Conservation (phyloP, 1,140 invertebrate species). For the Babylonia areolata region DNA sequence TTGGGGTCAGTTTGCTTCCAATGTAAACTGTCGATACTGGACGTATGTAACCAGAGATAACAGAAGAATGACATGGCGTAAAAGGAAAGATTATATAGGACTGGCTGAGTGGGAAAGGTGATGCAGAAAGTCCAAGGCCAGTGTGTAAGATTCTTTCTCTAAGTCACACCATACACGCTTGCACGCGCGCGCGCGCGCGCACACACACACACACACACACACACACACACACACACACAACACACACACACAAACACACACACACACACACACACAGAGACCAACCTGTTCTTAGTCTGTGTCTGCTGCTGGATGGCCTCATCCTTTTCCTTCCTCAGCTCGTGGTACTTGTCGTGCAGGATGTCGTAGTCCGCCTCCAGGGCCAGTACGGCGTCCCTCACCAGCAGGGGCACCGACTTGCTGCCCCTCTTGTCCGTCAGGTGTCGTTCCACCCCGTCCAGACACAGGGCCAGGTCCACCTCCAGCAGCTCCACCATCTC, state of each 20-base stretch:
- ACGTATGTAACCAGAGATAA: too few relatives aligned
- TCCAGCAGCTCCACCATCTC: slow-evolving; percentile 40
- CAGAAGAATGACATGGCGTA: too few relatives aligned
- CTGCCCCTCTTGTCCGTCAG: neutral
- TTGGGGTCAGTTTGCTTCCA: too few relatives aligned
- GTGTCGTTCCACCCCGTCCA: neutral
- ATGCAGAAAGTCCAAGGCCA: too few relatives aligned
- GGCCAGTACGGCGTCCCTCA: slow-evolving; percentile 14
- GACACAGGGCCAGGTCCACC: slow-evolving; percentile 16
- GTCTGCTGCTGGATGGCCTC: neutral
- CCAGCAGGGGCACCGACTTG: slow-evolving; percentile 20
- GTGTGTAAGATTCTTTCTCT: too few relatives aligned
- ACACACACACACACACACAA: slow-evolving; percentile 1
- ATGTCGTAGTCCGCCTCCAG: slow-evolving; percentile 36
- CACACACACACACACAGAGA: neutral
- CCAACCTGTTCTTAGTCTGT: neutral
- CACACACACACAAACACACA: neutral
- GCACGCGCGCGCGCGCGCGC: neutral
- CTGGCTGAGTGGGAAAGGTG: too few relatives aligned
- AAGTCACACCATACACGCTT: too few relatives aligned
- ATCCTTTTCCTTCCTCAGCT: neutral
- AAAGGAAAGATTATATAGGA: too few relatives aligned
- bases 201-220: neutral
- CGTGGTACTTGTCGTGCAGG: slow-evolving; percentile 23
- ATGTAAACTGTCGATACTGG: too few relatives aligned